These are phyloP conservation scores for Congeria kusceri DNA, from an alignment of 2,888 invertebrate genomes.

Conservation along the genomic window DNA sequence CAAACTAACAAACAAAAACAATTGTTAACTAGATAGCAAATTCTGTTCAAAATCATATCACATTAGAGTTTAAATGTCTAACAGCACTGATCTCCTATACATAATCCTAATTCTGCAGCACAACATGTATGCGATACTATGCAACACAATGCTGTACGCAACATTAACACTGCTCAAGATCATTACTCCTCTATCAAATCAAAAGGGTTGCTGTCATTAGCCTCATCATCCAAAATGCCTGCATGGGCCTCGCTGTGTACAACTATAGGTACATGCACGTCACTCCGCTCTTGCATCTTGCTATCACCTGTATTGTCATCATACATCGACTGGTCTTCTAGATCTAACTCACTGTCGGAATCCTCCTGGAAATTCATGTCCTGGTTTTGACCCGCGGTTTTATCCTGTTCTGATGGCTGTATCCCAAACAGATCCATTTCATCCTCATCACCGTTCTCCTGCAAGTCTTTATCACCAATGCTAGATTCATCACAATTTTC, in stretches of 20 bases:
- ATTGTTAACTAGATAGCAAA: too few relatives aligned
- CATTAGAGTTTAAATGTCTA: too few relatives aligned
- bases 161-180: too few relatives aligned
- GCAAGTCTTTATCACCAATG: background rate
- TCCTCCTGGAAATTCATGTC: constrained; percentile 1
- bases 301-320: constrained; percentile 41
- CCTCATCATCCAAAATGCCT: constrained; percentile 24
- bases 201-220: constrained; percentile 72
- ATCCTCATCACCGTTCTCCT: constrained; percentile 1
- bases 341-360: constrained; percentile 39
- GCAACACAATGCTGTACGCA: too few relatives aligned
- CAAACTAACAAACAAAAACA: too few relatives aligned
- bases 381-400: constrained; percentile 11
- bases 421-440: constrained; percentile 10
- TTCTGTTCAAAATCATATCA: too few relatives aligned
- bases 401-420: constrained; percentile 1
- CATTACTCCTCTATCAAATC: constrained; percentile 70
- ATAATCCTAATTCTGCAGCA: too few relatives aligned
- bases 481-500: too few relatives aligned
- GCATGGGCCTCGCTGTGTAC: background rate
- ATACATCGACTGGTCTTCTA: constrained; percentile 55
- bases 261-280: background rate
- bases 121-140: too few relatives aligned
- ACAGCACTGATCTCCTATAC: too few relatives aligned
- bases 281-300: constrained; percentile 37